Base-by-base conservation (phyloP, 2,888 invertebrate species). In the Masnerella sp. region DNA sequence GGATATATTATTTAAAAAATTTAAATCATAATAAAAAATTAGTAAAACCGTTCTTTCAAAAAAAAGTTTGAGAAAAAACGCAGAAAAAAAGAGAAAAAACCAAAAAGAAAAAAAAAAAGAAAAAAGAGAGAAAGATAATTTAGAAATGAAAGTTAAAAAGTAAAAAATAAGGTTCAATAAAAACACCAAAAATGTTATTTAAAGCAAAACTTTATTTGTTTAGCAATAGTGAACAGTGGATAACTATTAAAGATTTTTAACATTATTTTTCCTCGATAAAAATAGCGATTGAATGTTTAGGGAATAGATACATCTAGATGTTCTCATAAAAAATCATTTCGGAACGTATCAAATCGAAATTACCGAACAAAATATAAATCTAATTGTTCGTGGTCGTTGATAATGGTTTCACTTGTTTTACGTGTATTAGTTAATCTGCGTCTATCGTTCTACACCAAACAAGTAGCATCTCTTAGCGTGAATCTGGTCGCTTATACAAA, bases 171-270 rank as follows among this genome's bases (percentile, higher is more conserved):
- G n/a, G n/a, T n/a, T n/a, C 9, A 52, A 36, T 9, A 9, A 28
- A 51, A 52, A 43, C 14, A 22, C 15, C n/a, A 22, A 8, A 15
- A 40, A 52, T 74, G 73, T 85, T 85, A 84, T 83, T 86, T 83
- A 85, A 86, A 86, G 85, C 85, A 86, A 85, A 86, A 85, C 82
- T 86, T 86, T 85, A 85, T 85, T 85, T 74, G 49, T 59, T 84
- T 85, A 86, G 85, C 85, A 85, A 85, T 85, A 84, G 85, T 86
- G 84, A 86, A 85, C 85, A 86, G 85, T 85, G 83, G 83, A 85
- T 85, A 85, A 86, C 84, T 83, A 82, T 85, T 83, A 82, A 85
- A 85, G 84, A 83, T 82, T 82, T 84, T 84, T 84, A 83, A 83
- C 83, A 83, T 82, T 81, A 83, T 84, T 82, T 80, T 81, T 79